Percentiles rank a stretch among this genome's conserved stretches.
These are phyloP conservation scores for Theretra japonica DNA, from an alignment of 2,888 invertebrate species.

Conservation along the genomic window DNA sequence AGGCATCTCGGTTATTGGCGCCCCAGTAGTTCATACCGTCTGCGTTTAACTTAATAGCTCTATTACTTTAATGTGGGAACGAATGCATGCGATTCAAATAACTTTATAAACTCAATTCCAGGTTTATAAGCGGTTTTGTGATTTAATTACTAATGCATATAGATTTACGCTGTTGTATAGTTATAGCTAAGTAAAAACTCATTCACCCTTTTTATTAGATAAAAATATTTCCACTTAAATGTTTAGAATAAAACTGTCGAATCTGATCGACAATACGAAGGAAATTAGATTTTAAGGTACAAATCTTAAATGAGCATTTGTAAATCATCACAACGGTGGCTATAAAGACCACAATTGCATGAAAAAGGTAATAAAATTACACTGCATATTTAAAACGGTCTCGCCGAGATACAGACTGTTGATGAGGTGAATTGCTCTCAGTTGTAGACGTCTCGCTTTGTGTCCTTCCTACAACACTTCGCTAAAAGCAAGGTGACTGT, in stretches of 20 bases:
- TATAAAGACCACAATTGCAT: constrained; percentile 14
- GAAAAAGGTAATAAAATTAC: constrained; percentile 33
- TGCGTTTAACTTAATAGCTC: constrained; percentile 70
- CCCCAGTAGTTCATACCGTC: constrained; percentile 49
- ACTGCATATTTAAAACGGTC: constrained; percentile 15
- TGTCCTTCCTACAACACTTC: constrained; percentile 20
- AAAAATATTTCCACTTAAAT: neutral
- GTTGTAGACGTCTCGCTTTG: constrained; percentile 17
- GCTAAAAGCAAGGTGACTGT: constrained; percentile 21
- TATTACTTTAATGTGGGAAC: constrained; percentile 66
- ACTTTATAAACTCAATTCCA: constrained; percentile 48
- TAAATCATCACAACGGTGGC: neutral
- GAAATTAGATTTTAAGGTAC: neutral
- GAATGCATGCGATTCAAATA: constrained; percentile 56
- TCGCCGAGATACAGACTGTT: constrained; percentile 6
- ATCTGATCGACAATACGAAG: neutral
- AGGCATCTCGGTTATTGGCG: constrained; percentile 61
- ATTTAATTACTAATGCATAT: constrained; percentile 5
- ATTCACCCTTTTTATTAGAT: too few relatives aligned
- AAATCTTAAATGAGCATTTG: neutral
- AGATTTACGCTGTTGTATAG: neutral
- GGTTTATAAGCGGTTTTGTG: constrained; percentile 13
- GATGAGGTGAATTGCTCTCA: constrained; percentile 15
- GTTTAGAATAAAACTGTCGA: neutral
- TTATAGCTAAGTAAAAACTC: too few relatives aligned